A percentile compares a stretch with the other conserved stretches of the same genome.
phyloP scores from a whole-genome alignment of 2,797 vertebrate genomes.

The Hylomyscus alleni region DNA sequence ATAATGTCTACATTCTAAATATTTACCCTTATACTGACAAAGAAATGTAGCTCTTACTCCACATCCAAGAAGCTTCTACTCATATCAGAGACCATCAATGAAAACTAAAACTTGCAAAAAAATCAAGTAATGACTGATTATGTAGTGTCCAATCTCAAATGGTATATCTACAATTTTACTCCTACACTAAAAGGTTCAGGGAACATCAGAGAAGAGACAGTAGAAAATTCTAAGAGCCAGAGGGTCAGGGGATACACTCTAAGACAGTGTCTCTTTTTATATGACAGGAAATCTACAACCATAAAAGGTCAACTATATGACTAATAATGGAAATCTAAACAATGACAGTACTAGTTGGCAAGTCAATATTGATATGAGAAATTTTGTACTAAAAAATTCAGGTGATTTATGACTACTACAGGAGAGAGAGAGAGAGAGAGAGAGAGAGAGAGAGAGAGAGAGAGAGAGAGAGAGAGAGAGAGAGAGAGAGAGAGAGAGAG shows the following conservation, averaged over 20 bases:
- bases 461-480: no score
- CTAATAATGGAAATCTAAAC: not conserved
- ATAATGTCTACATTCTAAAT: not conserved
- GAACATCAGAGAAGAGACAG: not conserved
- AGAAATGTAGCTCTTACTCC: not conserved
- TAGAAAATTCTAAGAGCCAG: not conserved
- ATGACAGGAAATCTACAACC: not conserved
- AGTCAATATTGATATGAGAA: not conserved
- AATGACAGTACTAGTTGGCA: not conserved
- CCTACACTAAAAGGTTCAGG: not conserved
- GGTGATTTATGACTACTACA: not conserved
- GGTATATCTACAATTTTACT: no score
- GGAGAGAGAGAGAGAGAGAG: not conserved
- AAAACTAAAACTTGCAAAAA: not conserved
- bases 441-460: no score
- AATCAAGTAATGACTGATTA: not conserved
- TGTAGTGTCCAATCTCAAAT: not conserved
- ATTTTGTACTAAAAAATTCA: no score
- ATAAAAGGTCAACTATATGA: not conserved
- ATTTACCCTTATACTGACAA: not conserved
- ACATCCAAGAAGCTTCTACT: not conserved
- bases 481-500: no score
- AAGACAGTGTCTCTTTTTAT: not conserved
- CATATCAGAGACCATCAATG: no score
- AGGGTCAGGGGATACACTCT: no score